Conservation (phyloP, 2,797 vertebrate genomes). For the Microctenopoma steveboyesi region DNA sequence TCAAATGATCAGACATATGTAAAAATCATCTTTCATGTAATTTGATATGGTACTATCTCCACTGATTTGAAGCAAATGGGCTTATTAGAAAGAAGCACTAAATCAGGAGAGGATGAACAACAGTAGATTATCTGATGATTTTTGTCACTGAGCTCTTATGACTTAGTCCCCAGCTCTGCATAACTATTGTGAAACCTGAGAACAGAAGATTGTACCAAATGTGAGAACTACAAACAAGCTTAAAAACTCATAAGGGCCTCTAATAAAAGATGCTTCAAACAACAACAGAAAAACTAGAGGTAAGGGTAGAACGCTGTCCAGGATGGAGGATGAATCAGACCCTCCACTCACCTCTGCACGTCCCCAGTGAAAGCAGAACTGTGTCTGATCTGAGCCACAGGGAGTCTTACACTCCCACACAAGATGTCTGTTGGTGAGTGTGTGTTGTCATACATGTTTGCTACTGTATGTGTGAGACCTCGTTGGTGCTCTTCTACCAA, state of each 20-base stretch:
- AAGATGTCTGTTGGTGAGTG: not conserved
- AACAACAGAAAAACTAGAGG: constrained; percentile 30
- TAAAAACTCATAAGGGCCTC: constrained; percentile 38
- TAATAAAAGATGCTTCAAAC: constrained; percentile 64
- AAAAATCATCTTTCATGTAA: not conserved
- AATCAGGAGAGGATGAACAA: constrained; percentile 29
- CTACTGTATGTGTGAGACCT: constrained; percentile 5
- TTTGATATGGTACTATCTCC: not conserved
- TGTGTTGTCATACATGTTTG: not conserved
- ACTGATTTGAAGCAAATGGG: too few species aligned
- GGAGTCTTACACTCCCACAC: constrained; percentile 28
- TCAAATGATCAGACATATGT: not conserved
- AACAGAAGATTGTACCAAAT: constrained; percentile 11
- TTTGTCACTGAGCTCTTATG: constrained; percentile 29
- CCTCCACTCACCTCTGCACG: constrained; percentile 41
- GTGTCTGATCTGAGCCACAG: constrained; percentile 54
- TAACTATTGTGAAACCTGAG: constrained; percentile 20
- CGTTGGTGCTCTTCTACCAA: constrained; percentile 20
- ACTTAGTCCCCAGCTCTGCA: constrained; percentile 40
- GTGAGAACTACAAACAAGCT: constrained; percentile 20
- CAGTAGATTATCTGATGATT: not conserved
- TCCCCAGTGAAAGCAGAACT: constrained; percentile 34
- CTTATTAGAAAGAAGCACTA: constrained; percentile 4
- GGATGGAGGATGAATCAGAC: constrained; percentile 50
- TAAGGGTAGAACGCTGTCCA: constrained; percentile 33